These are phyloP conservation scores for Aix galericulata DNA, from an alignment of 2,113 vertebrate species.

Conservation along the genomic window DNA sequence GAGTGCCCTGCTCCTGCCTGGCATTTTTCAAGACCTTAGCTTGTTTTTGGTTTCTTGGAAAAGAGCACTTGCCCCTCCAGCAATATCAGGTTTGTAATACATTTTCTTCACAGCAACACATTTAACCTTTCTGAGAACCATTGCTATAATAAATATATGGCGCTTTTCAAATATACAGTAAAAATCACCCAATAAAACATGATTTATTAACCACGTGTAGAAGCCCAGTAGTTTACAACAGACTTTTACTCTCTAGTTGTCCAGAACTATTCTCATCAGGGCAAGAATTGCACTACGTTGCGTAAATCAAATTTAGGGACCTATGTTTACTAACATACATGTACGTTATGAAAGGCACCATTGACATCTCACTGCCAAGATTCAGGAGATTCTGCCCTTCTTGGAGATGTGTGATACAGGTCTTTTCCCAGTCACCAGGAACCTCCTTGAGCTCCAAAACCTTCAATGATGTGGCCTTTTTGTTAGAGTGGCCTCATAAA, in stretches of 20 bases:
- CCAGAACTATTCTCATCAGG: neutral
- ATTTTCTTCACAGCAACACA: neutral
- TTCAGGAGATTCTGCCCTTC: neutral
- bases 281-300: neutral
- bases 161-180: slow-evolving; percentile 14
- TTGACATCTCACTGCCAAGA: neutral
- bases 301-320: fast-evolving
- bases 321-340: neutral
- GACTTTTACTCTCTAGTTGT: neutral
- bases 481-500: neutral
- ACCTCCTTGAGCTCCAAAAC: neutral
- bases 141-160: neutral
- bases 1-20: neutral
- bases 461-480: neutral
- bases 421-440: too few relatives aligned
- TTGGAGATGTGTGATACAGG: too few relatives aligned
- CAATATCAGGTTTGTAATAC: neutral
- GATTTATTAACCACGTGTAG: neutral
- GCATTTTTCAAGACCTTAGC: neutral
- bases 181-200: slow-evolving; percentile 15
- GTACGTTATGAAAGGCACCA: neutral
- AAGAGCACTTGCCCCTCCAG: neutral
- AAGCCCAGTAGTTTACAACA: neutral
- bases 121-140: slow-evolving; percentile 35
- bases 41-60: neutral